Conservation (phyloP, 2,888 invertebrate genomes). For the Acanthoscelides obtectus region DNA sequence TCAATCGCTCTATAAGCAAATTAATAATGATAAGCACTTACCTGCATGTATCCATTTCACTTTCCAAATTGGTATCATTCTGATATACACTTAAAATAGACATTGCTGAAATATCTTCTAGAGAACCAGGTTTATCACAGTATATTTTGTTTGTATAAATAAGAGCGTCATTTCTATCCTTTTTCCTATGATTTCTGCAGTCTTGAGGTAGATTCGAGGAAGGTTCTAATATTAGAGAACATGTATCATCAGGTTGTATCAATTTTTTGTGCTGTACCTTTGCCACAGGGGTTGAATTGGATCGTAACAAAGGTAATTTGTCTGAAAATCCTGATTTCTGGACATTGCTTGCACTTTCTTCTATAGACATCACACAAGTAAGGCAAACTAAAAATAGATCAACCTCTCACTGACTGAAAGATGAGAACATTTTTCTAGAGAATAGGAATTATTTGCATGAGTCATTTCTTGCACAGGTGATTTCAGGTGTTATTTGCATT, state of each 20-base stretch:
- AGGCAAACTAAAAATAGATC: not conserved
- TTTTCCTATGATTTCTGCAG: not conserved
- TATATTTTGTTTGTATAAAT: conserved; percentile 2
- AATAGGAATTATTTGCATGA: not conserved
- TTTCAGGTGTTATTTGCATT: not conserved
- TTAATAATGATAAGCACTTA: conserved; percentile 28
- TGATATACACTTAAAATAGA: conserved; percentile 56
- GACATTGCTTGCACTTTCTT: not conserved
- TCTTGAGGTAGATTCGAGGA: not conserved
- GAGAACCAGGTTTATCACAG: conserved; percentile 20
- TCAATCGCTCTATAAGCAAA: too few relatives aligned
- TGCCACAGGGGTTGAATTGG: not conserved
- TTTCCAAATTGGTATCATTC: conserved; percentile 55
- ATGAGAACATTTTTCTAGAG: not conserved
- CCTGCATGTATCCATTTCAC: conserved; percentile 59
- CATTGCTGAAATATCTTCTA: conserved; percentile 49
- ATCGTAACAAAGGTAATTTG: not conserved
- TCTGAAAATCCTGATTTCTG: not conserved
- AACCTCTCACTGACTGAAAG: not conserved
- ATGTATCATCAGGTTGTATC: not conserved
- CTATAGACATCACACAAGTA: not conserved
- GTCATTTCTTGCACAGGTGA: not conserved
- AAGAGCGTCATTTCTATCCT: not conserved
- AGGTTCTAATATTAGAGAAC: not conserved
- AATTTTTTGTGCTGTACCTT: not conserved